Percentiles rank a stretch among this genome's conserved stretches.
Evolutionary conservation across 2,888 invertebrate species (phyloP).

Genomic region (Cryptus viduatorius): DNA sequence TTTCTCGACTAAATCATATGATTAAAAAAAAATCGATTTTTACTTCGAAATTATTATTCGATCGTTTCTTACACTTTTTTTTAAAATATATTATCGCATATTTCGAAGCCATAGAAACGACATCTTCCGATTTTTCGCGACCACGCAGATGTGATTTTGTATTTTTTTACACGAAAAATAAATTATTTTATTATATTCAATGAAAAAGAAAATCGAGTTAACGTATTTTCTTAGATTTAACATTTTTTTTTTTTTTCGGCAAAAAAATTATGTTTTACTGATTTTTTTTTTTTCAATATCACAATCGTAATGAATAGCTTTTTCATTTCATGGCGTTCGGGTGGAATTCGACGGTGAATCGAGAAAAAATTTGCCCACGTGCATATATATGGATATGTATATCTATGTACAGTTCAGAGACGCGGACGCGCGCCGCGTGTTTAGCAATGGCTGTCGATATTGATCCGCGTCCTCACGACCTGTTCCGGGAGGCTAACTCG

Average conservation of each 20-base stretch:
- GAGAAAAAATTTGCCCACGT: too few relatives aligned
- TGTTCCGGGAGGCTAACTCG: constrained; percentile 67
- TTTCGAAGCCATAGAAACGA: neutral
- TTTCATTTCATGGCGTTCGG: too few relatives aligned
- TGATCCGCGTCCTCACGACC: constrained; percentile 70
- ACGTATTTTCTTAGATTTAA: too few relatives aligned
- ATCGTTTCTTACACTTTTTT: neutral
- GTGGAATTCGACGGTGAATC: too few relatives aligned
- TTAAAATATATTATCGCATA: neutral
- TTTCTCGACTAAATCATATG: neutral
- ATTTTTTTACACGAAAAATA: too few relatives aligned
- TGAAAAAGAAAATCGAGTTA: too few relatives aligned
- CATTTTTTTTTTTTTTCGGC: too few relatives aligned
- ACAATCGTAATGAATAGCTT: too few relatives aligned
- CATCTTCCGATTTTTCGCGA: neutral
- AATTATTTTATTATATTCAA: too few relatives aligned
- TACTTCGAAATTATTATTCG: neutral
- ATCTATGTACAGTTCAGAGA: constrained; percentile 3
- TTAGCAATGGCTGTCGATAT: constrained; percentile 72
- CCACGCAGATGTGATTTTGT: neutral
- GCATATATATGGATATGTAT: neutral
- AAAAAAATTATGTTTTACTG: too few relatives aligned
- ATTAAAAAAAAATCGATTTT: neutral
- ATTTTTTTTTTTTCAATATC: too few relatives aligned
- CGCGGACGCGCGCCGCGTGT: constrained; percentile 62